Evolutionary conservation across 2,113 vertebrate genomes (phyloP).

Genomic region (Antechinus stuartii): DNA sequence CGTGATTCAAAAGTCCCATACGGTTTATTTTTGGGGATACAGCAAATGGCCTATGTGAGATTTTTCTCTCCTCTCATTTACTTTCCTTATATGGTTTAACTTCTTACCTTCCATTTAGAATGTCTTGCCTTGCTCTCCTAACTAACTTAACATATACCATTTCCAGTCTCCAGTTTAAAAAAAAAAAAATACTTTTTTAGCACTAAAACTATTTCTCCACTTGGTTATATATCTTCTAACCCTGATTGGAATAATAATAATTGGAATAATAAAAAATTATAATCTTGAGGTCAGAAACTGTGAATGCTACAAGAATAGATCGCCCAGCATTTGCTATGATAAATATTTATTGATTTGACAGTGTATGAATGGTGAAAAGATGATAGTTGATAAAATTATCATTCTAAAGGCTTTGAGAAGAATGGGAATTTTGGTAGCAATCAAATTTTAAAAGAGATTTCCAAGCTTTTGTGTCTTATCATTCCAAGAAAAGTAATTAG

Average conservation of each 20-base stretch:
- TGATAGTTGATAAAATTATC: background rate
- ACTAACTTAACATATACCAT: background rate
- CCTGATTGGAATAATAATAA: too few relatives aligned
- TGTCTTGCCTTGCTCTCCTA: background rate
- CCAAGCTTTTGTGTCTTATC: slow-evolving; percentile 6
- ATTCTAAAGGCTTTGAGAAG: slow-evolving; percentile 5
- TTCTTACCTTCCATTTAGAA: background rate
- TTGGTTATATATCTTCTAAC: background rate
- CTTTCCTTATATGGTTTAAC: background rate
- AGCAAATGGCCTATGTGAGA: background rate
- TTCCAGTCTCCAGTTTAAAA: background rate
- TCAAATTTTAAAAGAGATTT: background rate
- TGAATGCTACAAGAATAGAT: background rate
- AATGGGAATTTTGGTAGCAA: background rate
- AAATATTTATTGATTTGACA: background rate
- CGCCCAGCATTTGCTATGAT: background rate
- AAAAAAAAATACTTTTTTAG: background rate
- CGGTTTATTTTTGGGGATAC: background rate
- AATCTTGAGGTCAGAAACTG: background rate
- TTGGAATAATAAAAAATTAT: background rate
- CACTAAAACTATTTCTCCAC: background rate
- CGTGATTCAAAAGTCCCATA: background rate
- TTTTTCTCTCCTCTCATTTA: background rate
- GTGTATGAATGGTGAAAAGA: background rate
- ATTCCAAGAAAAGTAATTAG: slow-evolving; percentile 34